phyloP scores from a whole-genome alignment of 2,113 vertebrate species.

The Rhodinocichla rosea region DNA sequence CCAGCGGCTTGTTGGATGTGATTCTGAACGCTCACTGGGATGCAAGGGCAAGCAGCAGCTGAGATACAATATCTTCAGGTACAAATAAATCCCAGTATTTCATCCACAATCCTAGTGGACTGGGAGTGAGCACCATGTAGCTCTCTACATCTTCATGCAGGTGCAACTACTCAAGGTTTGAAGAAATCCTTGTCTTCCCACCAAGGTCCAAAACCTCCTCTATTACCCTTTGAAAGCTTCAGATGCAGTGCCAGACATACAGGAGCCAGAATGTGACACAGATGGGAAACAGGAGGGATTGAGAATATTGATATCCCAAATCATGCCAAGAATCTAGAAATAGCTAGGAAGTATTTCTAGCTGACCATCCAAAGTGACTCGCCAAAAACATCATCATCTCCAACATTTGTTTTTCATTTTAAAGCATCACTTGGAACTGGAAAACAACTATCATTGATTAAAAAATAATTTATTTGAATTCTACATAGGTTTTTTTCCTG shows the following conservation, averaged over 20 bases:
- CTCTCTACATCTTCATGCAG: background rate
- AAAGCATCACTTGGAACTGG: background rate
- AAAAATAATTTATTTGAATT: background rate
- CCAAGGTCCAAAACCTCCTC: fast-evolving
- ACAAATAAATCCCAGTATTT: background rate
- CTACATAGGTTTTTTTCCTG: background rate
- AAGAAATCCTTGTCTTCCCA: background rate
- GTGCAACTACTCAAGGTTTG: background rate
- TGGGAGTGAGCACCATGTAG: background rate
- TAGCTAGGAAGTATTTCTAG: background rate
- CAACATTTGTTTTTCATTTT: background rate
- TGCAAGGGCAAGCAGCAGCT: background rate
- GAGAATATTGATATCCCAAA: fast-evolving
- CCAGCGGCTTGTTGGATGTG: background rate
- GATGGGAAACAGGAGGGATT: background rate
- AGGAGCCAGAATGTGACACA: background rate
- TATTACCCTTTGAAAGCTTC: background rate
- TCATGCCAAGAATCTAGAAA: background rate
- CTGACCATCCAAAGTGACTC: background rate
- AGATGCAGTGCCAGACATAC: background rate
- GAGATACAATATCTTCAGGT: background rate
- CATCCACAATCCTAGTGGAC: too few relatives aligned
- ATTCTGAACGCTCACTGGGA: background rate
- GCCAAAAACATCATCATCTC: background rate
- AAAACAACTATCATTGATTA: background rate